Conservation (phyloP, 2,797 vertebrate genomes). For the Onychomys torridus region DNA sequence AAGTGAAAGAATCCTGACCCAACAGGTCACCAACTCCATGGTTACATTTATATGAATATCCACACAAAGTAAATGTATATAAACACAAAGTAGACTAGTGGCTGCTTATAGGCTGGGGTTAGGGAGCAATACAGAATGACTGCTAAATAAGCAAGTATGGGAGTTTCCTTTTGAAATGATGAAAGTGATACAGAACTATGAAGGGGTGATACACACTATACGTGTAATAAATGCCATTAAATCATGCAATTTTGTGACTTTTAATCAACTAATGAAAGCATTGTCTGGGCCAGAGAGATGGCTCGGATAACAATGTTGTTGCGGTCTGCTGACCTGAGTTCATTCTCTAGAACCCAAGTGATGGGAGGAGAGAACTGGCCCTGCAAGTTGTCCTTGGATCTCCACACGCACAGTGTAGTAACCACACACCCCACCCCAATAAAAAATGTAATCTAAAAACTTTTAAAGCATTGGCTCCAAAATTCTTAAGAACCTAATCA, state of each 20-base stretch:
- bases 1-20: background rate
- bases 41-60: background rate
- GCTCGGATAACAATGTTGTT: background rate
- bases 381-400: background rate
- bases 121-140: background rate
- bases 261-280: slow-evolving; percentile 6
- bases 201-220: background rate
- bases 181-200: slow-evolving; percentile 32
- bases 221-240: background rate
- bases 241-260: background rate
- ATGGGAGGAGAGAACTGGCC: background rate
- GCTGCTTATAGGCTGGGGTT: background rate
- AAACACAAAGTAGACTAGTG: background rate
- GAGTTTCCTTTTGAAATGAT: background rate
- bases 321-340: background rate
- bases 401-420: background rate
- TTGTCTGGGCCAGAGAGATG: background rate
- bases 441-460: background rate
- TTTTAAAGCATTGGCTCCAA: background rate
- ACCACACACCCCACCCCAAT: background rate
- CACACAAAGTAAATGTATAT: background rate
- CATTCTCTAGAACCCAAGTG: background rate
- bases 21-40: background rate
- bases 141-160: background rate
- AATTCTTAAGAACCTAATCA: too few species aligned